A percentile compares a stretch with the other conserved stretches of the same genome.
Evolutionary conservation across 1,140 invertebrate genomes (phyloP).

Genomic region (Hycleus phaleratus): DNA sequence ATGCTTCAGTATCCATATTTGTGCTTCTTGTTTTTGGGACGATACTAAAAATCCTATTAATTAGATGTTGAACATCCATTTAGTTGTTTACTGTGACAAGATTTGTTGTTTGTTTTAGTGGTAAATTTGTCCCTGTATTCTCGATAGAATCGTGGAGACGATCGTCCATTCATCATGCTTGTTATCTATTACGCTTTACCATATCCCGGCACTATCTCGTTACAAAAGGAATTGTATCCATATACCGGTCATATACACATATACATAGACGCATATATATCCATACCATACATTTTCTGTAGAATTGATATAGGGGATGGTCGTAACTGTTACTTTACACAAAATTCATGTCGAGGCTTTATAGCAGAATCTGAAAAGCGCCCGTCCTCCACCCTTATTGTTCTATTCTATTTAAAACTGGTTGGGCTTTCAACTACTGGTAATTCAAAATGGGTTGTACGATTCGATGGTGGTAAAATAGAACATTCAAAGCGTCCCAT

Average conservation of each 20-base stretch:
- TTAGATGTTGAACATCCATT: too few relatives aligned
- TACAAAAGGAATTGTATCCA: constrained; percentile 11
- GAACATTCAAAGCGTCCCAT: neutral
- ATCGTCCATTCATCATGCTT: constrained; percentile 6
- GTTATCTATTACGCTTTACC: constrained; percentile 2
- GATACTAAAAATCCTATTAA: too few relatives aligned
- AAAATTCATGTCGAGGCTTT: constrained; percentile 12
- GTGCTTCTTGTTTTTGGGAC: too few relatives aligned
- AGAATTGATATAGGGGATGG: constrained; percentile 13
- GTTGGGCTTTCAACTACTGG: constrained; percentile 15
- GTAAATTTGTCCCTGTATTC: too few relatives aligned
- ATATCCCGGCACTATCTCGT: constrained; percentile 10
- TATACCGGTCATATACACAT: neutral
- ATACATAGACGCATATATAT: too few relatives aligned
- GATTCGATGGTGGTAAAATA: neutral
- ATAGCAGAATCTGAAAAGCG: constrained; percentile 9
- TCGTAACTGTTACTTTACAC: constrained; percentile 13
- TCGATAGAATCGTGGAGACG: constrained; percentile 5
- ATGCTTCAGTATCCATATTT: too few relatives aligned
- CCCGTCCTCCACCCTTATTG: constrained; percentile 7
- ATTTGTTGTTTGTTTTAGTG: too few relatives aligned
- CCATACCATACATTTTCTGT: neutral
- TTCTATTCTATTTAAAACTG: constrained; percentile 23
- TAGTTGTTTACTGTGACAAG: too few relatives aligned
- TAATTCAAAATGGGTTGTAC: constrained; percentile 9